Base-by-base conservation (phyloP, 1,140 invertebrate species). In the Eriocheir sinensis region DNA sequence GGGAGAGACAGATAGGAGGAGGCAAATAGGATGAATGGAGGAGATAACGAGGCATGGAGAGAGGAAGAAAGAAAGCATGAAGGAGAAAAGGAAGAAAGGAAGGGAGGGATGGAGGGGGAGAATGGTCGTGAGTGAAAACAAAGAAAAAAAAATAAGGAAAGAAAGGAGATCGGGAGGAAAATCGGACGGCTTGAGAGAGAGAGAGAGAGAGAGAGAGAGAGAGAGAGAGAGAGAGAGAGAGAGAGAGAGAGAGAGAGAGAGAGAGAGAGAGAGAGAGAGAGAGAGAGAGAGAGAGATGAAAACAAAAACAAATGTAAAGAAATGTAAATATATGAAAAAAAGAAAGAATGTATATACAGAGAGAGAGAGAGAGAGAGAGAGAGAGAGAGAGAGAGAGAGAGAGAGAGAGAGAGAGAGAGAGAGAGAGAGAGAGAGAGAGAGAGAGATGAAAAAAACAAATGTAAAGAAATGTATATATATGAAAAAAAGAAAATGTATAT, bases 221-320 rank as follows among this genome's bases (percentile, higher is more conserved):
- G n/a, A 60, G 36, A 53, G 6, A 30, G 2, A 60, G 34, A 30
- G 38, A 41, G 36, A 27, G 30, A 32, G 27, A 44, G 15, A 17
- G n/a, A 36, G n/a, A 81, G 90, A 92, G 36, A 80, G 12, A 92
- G 21, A 80, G 6, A 36, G 90, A 34, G 48, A 92, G 36, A 83
- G 36, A 38, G 79, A 83, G 41, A 40, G 79, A 41, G 12, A 44
- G 34, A 6, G 44, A 72, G 9, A 92, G 30, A 80, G 60, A 92
- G 15, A 80, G 32, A 38, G 1, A 80, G 34, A 38, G 6, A 38
- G 34, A 80, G 17, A 38, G 36, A 38, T 0, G 38, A 60, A 32
- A 27, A 41, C 34, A 4, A 0, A 72, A 41, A 30, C 9, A 32
- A 12, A 12, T 9, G 48, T 15, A 53, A 32, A 53, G 89, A 91